Evolutionary conservation across 2,797 vertebrate species (phyloP), one percentile per base, ranked within the genome.

Genomic region (Fringilla coelebs): DNA sequence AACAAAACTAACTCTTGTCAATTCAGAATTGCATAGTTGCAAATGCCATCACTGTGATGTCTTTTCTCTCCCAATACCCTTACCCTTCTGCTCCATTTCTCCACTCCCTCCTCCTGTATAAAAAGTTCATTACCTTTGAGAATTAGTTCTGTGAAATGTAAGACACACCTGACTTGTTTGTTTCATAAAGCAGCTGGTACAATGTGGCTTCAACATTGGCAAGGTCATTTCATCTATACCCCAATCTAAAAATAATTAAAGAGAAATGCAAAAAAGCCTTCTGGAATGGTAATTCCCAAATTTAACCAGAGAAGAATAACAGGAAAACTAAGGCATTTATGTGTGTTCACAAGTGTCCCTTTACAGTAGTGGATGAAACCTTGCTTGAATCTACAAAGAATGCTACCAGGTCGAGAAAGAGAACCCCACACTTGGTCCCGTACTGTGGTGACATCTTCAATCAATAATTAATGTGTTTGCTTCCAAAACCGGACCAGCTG

Each of bases 1-100:
- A 96, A 94, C 93, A 96, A 93, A 91, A 93, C 91, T 96, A 95
- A 95, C 91, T 80, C 94, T 95, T 94, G 94, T 95, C 92, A 93
- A 96, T 94, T 96, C 85, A 94, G 88, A 94, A 91, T 88, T 91
- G 89, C 90, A 86, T 80, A 90, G 74, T 25, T 90, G 70, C 46
- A 91, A 92, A 91, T 70, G 87, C 24, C 66, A 79, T 48, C 58
- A 91, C 79, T 74, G 70, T 52, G 52, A 94, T 77, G 67, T 62
- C 70, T 78, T 48, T 73, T 81, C 60, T 88, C 77, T 78, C 70
- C 51, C 31, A 54, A 43, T 58, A 52, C 31, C 70, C 63, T 82
- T 61, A 74, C 7, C 26, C 43, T 94, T 79, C 57, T 85, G 74
- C 74, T 91, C 48, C 43, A 51, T 31, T 68, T 75, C 51, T 88